Base-by-base conservation (phyloP, 1,140 invertebrate species). In the Caerostris extrusa region DNA sequence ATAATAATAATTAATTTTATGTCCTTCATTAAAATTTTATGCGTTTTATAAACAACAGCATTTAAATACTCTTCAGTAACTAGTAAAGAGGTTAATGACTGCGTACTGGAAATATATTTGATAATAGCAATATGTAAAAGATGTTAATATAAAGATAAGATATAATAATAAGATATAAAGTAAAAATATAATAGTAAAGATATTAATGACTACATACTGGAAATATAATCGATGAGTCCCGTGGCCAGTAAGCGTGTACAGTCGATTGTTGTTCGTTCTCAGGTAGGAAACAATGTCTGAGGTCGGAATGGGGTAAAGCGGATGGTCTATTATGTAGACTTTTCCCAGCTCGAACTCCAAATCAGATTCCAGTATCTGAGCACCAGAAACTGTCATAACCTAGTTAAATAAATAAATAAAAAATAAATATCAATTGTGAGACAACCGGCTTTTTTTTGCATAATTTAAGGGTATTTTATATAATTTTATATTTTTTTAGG, bases 331-430 rank as follows among this genome's bases (percentile, higher is more conserved):
- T 10, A 96, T 95, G 93, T 96, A 96, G 2, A 96, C 85, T 8
- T 96, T 90, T 8, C 96, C 96, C 89, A 96, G 95, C 82, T 95
- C 95, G 7, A 95, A 95, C 0, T 94, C 81, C 17, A 96, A 95
- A 82, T 96, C 95, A 0, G 95, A 57, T 7, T 95, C 90, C 2
- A 96, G 34, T 1, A 96, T 93, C n/a, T 95, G 93, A 7, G 96
- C 96, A 7, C 96, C 96, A 85, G 96, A 96, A 14, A 96, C 95
- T n/a, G 96, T 95, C 55, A 95, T 94, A 17, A 95, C 69, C 96
- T 96, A 93, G 58, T 95, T 93, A 14, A 60, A 94, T 71, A 83
- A 93, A 34, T 34, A 34, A 34, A 34, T 34, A 2, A 34, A 34
- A 1, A 34, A 34, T 34, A 34, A 34, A 34, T 34, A 34, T 34